Conservation (phyloP, 2,888 invertebrate species). For the Plebejus melissa region DNA sequence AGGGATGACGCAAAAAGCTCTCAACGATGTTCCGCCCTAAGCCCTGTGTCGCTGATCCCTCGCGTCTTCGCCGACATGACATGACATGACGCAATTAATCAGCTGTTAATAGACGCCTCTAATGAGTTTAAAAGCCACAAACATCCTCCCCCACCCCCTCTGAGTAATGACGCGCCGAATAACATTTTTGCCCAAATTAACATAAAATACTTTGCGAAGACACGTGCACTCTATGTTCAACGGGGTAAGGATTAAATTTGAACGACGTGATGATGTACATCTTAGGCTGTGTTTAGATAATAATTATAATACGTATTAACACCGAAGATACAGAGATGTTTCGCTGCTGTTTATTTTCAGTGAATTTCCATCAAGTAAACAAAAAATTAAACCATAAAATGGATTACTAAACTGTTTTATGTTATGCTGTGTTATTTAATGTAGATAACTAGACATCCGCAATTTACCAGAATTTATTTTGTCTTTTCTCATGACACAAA, state of each 20-base stretch:
- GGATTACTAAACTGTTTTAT: too few species aligned
- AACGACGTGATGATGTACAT: not conserved
- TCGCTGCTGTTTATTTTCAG: not conserved
- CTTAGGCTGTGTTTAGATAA: not conserved
- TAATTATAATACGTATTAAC: not conserved
- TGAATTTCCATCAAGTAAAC: not conserved
- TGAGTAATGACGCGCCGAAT: slow-evolving; percentile 9
- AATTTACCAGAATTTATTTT: too few species aligned
- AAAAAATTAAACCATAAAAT: too few species aligned
- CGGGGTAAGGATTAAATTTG: not conserved
- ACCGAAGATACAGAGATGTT: not conserved
- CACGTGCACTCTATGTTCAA: not conserved
- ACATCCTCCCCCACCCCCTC: not conserved
- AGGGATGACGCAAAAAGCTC: not conserved
- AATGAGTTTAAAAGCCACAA: slow-evolving; percentile 26
- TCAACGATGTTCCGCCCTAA: not conserved
- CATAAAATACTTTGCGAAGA: not conserved
- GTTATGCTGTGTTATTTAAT: too few species aligned
- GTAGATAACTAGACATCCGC: too few species aligned
- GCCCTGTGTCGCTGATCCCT: not conserved
- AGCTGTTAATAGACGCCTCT: slow-evolving; percentile 21
- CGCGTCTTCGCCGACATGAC: not conserved
- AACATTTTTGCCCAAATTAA: slow-evolving; percentile 3
- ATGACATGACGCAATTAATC: slow-evolving; percentile 21
- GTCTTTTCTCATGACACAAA: too few species aligned